Base-by-base conservation (phyloP, 2,797 vertebrate genomes). In the Leptodactylus fallax region DNA sequence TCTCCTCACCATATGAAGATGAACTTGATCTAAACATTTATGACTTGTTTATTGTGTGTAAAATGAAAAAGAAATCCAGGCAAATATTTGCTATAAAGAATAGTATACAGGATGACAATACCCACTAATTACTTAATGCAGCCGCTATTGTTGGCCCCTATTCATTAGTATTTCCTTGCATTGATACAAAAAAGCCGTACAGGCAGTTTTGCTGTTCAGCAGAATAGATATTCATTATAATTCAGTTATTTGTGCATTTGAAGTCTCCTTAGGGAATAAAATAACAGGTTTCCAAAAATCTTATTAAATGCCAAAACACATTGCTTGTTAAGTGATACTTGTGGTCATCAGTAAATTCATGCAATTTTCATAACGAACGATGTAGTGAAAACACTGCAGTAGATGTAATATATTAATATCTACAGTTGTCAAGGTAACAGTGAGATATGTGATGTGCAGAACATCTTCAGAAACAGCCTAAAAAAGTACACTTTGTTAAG, bases 351-450 rank as follows among this genome's bases (percentile, higher is more conserved):
- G 81, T 82, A 65, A 76, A 55, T 92, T 91, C 82, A 88, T 81
- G 51, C 85, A 90, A 71, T 79, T 89, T 89, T 77, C 23, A 86
- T 78, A 74, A 72, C 60, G 12, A 79, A 88, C 74, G 76, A 27
- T 58, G 85, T 72, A 79, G 90, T 0, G 0, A 80, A 88, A 91
- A 91, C 79, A 90, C 87, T 6, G 0, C 61, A 89, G 88, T 88
- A 82, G 86, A 81, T 87, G 89, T 88, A 90, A 79, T 91, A 63
- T 45, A 25, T 90, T 91, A 87, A 92, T 89, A 74, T 88, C 80
- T 91, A 89, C 90, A 91, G 92, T 93, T 93, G 93, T 92, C 92
- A 94, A 91, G 93, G 93, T 91, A 93, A 92, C 92, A 79, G 27
- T 80, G 84, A 84, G 85, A 36, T 69, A 72, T 76, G 90, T 89